Evolutionary conservation across 2,113 vertebrate genomes (phyloP).

Genomic region (Lagopus leucura): DNA sequence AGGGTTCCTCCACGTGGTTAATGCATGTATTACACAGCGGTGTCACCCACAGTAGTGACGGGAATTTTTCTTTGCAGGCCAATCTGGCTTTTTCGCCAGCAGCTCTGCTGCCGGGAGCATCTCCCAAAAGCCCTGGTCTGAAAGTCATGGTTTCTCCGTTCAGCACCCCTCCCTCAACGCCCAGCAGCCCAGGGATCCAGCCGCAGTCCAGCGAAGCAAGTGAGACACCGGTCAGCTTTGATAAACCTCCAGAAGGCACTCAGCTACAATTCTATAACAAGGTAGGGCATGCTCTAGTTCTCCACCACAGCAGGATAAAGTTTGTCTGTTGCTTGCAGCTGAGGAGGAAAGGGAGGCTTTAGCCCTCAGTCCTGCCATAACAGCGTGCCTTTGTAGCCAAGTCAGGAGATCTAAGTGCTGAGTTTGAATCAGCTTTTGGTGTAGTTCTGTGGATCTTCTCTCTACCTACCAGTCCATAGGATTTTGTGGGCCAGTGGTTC

Average conservation of each 20-base stretch:
- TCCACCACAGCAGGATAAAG: not conserved
- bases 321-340: not conserved
- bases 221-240: slow-evolving; percentile 75
- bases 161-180: slow-evolving; percentile 78
- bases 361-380: not conserved
- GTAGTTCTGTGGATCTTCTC: not conserved
- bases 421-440: not conserved
- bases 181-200: slow-evolving; percentile 72
- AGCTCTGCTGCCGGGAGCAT: slow-evolving; percentile 76
- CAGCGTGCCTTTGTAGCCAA: not conserved
- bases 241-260: slow-evolving; percentile 79
- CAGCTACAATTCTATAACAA: slow-evolving; percentile 82
- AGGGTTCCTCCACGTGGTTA: slow-evolving; percentile 45
- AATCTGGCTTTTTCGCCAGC: slow-evolving; percentile 79
- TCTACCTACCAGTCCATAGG: not conserved
- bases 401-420: accelerated
- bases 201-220: slow-evolving; percentile 44
- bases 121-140: slow-evolving; percentile 81
- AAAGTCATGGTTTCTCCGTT: slow-evolving; percentile 77
- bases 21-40: accelerated
- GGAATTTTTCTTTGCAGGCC: slow-evolving; percentile 70
- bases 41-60: accelerated
- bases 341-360: not conserved
- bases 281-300: slow-evolving; percentile 42
- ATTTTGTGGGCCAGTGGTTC: not conserved